These are phyloP conservation scores for Nyctibius grandis DNA, from an alignment of 2,797 vertebrate species.

Conservation along the genomic window DNA sequence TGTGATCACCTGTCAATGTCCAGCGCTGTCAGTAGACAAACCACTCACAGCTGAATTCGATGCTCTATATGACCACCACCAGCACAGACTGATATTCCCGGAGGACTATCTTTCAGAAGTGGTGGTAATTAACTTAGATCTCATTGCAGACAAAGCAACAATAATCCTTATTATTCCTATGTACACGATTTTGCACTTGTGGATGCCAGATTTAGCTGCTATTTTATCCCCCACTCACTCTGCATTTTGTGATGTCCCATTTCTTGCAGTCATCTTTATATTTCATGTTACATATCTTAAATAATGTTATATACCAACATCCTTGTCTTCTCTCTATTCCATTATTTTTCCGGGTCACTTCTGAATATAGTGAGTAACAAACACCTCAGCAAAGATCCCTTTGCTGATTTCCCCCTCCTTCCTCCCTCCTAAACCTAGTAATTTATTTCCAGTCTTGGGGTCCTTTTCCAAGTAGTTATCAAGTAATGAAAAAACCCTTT, in stretches of 20 bases:
- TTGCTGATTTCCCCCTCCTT: background rate
- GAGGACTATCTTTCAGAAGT: background rate
- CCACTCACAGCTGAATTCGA: background rate
- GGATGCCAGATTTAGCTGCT: background rate
- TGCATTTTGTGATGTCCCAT: background rate
- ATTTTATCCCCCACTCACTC: background rate
- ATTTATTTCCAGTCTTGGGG: background rate
- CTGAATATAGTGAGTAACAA: background rate
- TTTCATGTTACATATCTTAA: background rate
- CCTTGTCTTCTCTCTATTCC: background rate
- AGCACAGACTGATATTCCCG: background rate
- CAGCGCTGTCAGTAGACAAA: background rate
- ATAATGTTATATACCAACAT: background rate
- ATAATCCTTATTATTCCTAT: background rate
- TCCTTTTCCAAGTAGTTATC: background rate
- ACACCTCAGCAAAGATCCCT: background rate
- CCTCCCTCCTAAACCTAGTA: background rate
- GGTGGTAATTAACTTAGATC: background rate
- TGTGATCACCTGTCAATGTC: background rate
- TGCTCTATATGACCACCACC: background rate
- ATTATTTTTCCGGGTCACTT: background rate
- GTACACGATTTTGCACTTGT: rapidly evolving
- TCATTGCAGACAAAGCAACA: background rate
- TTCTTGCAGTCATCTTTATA: background rate
- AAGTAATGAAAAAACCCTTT: background rate